Evolutionary conservation across 2,888 invertebrate genomes (phyloP), one percentile per base, ranked within the genome.

Genomic region (Cerastis leucographa): DNA sequence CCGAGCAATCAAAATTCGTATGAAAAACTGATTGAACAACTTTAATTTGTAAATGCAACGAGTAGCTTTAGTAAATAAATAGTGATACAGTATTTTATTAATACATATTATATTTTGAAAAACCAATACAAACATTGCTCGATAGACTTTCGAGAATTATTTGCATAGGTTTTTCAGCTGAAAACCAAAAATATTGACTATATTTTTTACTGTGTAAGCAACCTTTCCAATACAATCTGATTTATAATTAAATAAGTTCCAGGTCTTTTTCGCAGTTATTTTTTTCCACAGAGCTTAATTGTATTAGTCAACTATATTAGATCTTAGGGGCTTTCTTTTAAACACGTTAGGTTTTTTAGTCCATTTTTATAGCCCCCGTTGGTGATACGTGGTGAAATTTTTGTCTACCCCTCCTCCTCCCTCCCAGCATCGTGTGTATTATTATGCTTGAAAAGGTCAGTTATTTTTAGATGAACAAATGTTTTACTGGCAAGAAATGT

Each of bases 61-160:
- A 51, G n/a, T 4, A n/a, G 11, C 12, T 61, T 74, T 73, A n/a
- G n/a, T 51, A 22, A 11, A 51, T 72, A 46, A 40, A 74, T 25
- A 17, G 22, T 17, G 5, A 2, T 35, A 46, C 1, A 40, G 17
- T 59, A 59, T 25, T n/a, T n/a, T n/a, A n/a, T n/a, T n/a, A n/a
- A n/a, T n/a, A n/a, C n/a, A n/a, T n/a, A n/a, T n/a, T n/a, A n/a
- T n/a, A n/a, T n/a, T 46, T 56, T 56, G 2, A 74, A 46, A 11
- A 22, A 14, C 14, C 19, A 56, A 51, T 4, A 51, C 51, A n/a
- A 51, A 11, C n/a, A 11, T 2, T n/a, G 17, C 5, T 71, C 22
- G 12, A 5, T 25, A 22, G 25, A 42, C n/a, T 56, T n/a, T 19
- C 25, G 8, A 44, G 17, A 44, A 66, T 44, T 2, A 66, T 71